Percentiles rank a stretch among this genome's conserved stretches.
phyloP scores from a whole-genome alignment of 1,140 invertebrate species.

The Bombus confusus region DNA sequence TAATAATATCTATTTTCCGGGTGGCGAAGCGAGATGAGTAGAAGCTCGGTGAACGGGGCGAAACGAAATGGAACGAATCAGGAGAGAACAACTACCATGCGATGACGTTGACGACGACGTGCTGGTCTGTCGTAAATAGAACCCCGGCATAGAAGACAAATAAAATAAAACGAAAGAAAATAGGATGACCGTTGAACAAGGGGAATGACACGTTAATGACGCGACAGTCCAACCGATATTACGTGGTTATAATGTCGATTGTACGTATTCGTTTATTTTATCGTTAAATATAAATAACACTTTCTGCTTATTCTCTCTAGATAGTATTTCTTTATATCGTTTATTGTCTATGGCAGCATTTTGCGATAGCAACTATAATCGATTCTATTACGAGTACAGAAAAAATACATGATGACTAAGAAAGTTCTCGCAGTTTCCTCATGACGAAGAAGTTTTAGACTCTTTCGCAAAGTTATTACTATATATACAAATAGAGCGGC shows the following conservation, averaged over 20 bases:
- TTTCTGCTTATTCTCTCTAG: neutral
- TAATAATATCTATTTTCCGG: constrained; percentile 78
- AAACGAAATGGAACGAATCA: constrained; percentile 62
- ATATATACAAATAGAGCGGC: neutral
- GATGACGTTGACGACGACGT: constrained; percentile 48
- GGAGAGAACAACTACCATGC: constrained; percentile 47
- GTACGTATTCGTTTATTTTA: constrained; percentile 1
- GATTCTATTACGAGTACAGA: neutral
- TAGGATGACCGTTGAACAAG: constrained; percentile 63
- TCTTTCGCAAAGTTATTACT: neutral
- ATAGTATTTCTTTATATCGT: neutral
- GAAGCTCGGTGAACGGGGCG: constrained; percentile 55
- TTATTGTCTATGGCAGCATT: no score
- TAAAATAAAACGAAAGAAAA: constrained; percentile 75
- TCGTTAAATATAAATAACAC: neutral
- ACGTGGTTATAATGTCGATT: constrained; percentile 62
- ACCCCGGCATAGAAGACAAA: constrained; percentile 62
- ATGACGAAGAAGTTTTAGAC: neutral
- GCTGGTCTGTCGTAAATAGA: constrained; percentile 54
- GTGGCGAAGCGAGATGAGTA: constrained; percentile 71
- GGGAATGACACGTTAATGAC: constrained; percentile 36
- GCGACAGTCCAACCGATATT: constrained; percentile 51
- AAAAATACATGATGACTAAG: neutral
- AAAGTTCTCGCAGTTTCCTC: neutral
- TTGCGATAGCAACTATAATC: neutral